Conservation (phyloP, 2,888 invertebrate genomes). For the Polylopha cassiicola region DNA sequence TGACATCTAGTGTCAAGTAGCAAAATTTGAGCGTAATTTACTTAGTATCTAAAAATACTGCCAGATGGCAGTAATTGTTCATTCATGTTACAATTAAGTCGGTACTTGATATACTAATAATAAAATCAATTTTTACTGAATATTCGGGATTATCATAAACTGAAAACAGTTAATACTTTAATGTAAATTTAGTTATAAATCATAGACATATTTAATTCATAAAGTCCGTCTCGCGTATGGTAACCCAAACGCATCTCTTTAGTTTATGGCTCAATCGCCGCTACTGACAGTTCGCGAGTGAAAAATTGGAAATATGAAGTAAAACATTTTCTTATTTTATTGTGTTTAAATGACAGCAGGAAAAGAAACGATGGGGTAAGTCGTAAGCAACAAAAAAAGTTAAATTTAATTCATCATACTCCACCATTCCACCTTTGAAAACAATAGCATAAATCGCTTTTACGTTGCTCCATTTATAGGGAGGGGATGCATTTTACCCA, state of each 20-base stretch:
- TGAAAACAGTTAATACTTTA: no score
- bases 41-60: background rate
- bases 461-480: slow-evolving; percentile 54
- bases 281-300: slow-evolving; percentile 54
- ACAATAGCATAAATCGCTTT: no score
- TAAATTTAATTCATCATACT: slow-evolving; percentile 23
- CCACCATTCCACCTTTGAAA: slow-evolving; percentile 10
- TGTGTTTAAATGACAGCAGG: slow-evolving; percentile 85
- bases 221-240: slow-evolving; percentile 2
- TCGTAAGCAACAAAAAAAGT: slow-evolving; percentile 32
- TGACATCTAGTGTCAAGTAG: slow-evolving; percentile 8
- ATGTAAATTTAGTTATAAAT: no score
- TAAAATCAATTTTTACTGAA: no score
- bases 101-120: no score
- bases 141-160: no score
- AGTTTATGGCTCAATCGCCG: slow-evolving; percentile 48
- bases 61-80: slow-evolving; percentile 7
- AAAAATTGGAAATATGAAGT: slow-evolving; percentile 58
- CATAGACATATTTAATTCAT: no score
- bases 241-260: slow-evolving; percentile 21
- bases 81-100: no score
- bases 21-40: background rate
- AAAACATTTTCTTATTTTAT: slow-evolving; percentile 58
- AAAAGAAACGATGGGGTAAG: slow-evolving; percentile 89
- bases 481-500: slow-evolving; percentile 74